Evolutionary conservation across 2,797 vertebrate genomes (phyloP).

Genomic region (Pantherophis alleghaniensis): DNA sequence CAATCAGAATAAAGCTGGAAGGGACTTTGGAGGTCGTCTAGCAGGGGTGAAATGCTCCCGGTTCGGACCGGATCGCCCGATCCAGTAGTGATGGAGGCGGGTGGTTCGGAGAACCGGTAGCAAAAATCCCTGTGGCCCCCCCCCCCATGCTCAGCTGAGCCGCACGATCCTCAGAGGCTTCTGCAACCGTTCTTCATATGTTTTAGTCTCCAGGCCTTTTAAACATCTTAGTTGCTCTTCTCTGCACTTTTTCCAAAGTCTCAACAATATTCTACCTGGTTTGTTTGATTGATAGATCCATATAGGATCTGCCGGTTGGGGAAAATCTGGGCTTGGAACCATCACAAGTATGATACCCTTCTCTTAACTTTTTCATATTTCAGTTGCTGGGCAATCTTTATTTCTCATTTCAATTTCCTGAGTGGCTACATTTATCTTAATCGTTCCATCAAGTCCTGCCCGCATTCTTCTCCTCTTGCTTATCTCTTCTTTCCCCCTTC

Average conservation of each 20-base stretch:
- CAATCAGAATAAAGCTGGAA: neutral
- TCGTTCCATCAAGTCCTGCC: conserved; percentile 67
- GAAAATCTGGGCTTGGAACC: conserved; percentile 5
- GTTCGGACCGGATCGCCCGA: too few species aligned
- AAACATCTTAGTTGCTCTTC: neutral
- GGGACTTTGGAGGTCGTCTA: neutral
- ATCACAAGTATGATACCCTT: conserved; percentile 15
- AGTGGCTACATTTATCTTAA: conserved; percentile 74
- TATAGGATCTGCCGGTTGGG: conserved; percentile 46
- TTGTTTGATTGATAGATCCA: conserved; percentile 62
- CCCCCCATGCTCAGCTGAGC: too few species aligned
- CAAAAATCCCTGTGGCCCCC: too few species aligned
- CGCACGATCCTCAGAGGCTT: too few species aligned
- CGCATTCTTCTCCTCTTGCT: conserved; percentile 44
- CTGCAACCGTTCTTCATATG: neutral
- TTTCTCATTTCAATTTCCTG: conserved; percentile 79
- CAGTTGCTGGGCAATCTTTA: conserved; percentile 68
- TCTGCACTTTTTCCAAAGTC: neutral
- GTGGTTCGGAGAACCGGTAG: too few species aligned
- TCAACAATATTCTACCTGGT: conserved; percentile 60
- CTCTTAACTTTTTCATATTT: conserved; percentile 76
- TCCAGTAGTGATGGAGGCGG: too few species aligned
- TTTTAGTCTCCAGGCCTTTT: neutral
- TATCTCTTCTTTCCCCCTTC: conserved; percentile 66
- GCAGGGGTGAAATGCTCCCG: too few species aligned